Evolutionary conservation across 2,888 invertebrate species (phyloP).

Genomic region (Orthosia cruda): DNA sequence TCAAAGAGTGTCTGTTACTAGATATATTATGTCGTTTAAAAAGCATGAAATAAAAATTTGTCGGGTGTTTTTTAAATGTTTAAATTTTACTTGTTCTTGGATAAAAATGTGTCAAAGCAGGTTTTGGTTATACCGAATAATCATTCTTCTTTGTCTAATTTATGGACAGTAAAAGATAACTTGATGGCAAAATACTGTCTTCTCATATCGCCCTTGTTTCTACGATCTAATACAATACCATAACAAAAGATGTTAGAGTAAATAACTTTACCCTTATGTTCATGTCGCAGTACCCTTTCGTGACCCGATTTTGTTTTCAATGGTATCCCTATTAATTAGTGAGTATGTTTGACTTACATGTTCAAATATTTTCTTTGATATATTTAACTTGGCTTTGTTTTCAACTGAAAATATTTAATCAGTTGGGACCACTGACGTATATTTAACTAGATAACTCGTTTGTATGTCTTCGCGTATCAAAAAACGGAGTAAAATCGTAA

Average conservation of each 20-base stretch:
- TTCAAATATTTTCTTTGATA: constrained; percentile 51
- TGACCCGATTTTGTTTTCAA: constrained; percentile 58
- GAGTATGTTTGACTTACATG: constrained; percentile 46
- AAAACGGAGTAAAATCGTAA: no score
- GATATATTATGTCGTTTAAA: no score
- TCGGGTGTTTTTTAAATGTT: no score
- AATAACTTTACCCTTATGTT: constrained; percentile 53
- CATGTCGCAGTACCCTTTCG: constrained; percentile 52
- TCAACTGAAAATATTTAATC: constrained; percentile 37
- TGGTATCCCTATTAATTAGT: constrained; percentile 56
- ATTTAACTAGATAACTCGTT: no score
- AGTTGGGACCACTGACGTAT: neutral
- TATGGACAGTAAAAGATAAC: neutral
- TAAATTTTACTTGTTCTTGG: no score
- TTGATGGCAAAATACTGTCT: neutral
- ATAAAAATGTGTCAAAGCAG: no score
- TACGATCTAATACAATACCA: constrained; percentile 12
- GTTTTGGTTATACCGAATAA: no score
- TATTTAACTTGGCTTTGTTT: constrained; percentile 39
- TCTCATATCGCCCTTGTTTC: constrained; percentile 5
- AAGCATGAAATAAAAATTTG: no score
- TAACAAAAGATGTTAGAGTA: constrained; percentile 65
- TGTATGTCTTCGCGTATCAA: no score
- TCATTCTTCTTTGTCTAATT: no score
- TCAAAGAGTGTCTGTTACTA: no score